A percentile compares a stretch with the other conserved stretches of the same genome.
Evolutionary conservation across 2,113 vertebrate species (phyloP).

Genomic region (Seriola aureovittata): DNA sequence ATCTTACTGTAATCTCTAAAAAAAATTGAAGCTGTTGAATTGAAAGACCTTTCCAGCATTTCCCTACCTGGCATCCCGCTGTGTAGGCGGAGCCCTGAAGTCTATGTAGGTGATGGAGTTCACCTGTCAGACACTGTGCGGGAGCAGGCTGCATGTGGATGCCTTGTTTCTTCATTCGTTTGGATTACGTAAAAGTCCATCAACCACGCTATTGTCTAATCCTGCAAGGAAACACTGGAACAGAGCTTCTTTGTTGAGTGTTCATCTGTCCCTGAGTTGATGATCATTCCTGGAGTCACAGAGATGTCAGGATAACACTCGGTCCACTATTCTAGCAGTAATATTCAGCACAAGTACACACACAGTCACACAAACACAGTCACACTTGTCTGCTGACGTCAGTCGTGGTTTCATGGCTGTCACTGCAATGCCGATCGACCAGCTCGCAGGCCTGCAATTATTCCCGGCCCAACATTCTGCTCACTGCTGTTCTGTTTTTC

Average conservation of each 20-base stretch:
- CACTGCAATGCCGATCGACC: slow-evolving; percentile 56
- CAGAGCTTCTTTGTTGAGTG: slow-evolving; percentile 34
- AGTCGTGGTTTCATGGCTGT: slow-evolving; percentile 71
- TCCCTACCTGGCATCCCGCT: slow-evolving; percentile 63
- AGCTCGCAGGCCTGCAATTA: slow-evolving; percentile 66
- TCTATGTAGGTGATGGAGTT: slow-evolving; percentile 52
- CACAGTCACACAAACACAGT: slow-evolving; percentile 51
- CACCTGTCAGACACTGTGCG: slow-evolving; percentile 40
- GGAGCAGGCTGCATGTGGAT: slow-evolving; percentile 56
- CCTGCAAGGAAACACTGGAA: slow-evolving; percentile 11
- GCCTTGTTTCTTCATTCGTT: slow-evolving; percentile 40
- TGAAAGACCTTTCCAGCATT: background rate
- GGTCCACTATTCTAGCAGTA: slow-evolving; percentile 36
- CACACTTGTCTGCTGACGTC: slow-evolving; percentile 72
- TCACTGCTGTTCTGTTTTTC: slow-evolving; percentile 43
- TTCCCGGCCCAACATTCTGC: slow-evolving; percentile 34
- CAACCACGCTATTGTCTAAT: slow-evolving; percentile 27
- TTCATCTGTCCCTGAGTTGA: slow-evolving; percentile 22
- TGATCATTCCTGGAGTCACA: slow-evolving; percentile 55
- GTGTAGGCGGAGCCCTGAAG: slow-evolving; percentile 45
- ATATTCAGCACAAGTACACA: slow-evolving; percentile 48
- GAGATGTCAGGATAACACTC: slow-evolving; percentile 55
- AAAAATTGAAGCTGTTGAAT: background rate
- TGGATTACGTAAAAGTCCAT: slow-evolving; percentile 35
- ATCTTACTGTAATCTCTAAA: background rate